phyloP scores from a whole-genome alignment of 2,113 vertebrate genomes.

The Labeo rohita region DNA sequence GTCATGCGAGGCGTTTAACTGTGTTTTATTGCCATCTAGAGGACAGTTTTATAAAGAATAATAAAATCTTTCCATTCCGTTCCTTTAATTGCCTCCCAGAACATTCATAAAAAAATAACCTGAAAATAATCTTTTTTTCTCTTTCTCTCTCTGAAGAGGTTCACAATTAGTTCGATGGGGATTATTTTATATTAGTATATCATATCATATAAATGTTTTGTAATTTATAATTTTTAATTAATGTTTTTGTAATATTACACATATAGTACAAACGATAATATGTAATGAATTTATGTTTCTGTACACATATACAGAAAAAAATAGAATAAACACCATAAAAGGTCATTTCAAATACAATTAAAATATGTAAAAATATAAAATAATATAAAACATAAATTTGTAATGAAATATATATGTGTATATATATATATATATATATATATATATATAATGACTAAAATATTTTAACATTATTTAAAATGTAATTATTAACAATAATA shows the following conservation, averaged over 20 bases:
- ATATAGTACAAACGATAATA: too few relatives aligned
- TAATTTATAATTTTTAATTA: neutral
- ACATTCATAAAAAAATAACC: neutral
- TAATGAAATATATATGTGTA: too few relatives aligned
- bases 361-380: too few relatives aligned
- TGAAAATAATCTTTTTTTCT: neutral
- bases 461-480: too few relatives aligned
- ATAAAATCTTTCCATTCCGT: neutral
- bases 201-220: neutral
- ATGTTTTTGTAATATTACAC: neutral
- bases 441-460: too few relatives aligned
- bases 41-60: neutral
- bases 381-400: too few relatives aligned
- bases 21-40: conserved; percentile 46
- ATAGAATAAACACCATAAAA: too few relatives aligned
- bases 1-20: neutral
- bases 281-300: too few relatives aligned
- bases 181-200: neutral
- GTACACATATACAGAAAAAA: too few relatives aligned
- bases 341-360: too few relatives aligned
- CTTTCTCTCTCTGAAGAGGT: neutral
- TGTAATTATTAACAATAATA: too few relatives aligned
- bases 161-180: neutral
- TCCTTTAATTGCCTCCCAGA: neutral
- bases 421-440: too few relatives aligned